Evolutionary conservation across 2,113 vertebrate genomes (phyloP).

Genomic region (Anser cygnoides): DNA sequence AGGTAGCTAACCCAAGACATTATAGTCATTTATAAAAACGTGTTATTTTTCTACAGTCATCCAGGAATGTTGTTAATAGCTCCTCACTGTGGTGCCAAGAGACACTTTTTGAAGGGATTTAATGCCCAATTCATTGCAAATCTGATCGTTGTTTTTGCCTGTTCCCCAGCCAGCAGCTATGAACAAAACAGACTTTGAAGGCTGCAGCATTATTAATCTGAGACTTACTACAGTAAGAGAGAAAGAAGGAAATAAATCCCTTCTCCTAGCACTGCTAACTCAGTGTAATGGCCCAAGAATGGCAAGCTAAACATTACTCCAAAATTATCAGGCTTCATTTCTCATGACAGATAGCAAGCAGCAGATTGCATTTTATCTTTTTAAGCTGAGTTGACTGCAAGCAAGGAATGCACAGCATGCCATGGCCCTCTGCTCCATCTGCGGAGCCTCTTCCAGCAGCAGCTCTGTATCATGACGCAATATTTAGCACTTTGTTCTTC

Average conservation of each 20-base stretch:
- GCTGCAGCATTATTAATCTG: slow-evolving; percentile 53
- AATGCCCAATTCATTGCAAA: slow-evolving; percentile 29
- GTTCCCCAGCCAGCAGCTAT: slow-evolving; percentile 20
- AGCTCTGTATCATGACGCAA: background rate
- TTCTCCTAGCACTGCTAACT: slow-evolving; percentile 46
- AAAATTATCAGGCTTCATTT: slow-evolving; percentile 63
- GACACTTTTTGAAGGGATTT: slow-evolving; percentile 35
- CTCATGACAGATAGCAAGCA: slow-evolving; percentile 21
- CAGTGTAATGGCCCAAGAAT: slow-evolving; percentile 60
- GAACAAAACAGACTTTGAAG: slow-evolving; percentile 59
- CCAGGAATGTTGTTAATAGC: slow-evolving; percentile 25
- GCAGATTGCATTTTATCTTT: slow-evolving; percentile 63
- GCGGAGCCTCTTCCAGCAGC: background rate
- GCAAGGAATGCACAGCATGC: slow-evolving; percentile 45
- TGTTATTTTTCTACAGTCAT: slow-evolving; percentile 17
- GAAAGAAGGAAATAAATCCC: slow-evolving; percentile 43
- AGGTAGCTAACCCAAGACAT: slow-evolving; percentile 32
- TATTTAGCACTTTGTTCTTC: slow-evolving; percentile 21
- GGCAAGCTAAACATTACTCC: slow-evolving; percentile 59
- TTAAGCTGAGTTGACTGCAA: slow-evolving; percentile 46
- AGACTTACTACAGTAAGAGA: slow-evolving; percentile 37
- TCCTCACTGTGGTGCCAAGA: background rate
- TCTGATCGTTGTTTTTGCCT: slow-evolving; percentile 36
- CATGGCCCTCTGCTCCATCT: background rate
- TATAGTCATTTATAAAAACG: background rate